Evolutionary conservation across 2,113 vertebrate genomes (phyloP).

Genomic region (Tragelaphus strepsiceros): DNA sequence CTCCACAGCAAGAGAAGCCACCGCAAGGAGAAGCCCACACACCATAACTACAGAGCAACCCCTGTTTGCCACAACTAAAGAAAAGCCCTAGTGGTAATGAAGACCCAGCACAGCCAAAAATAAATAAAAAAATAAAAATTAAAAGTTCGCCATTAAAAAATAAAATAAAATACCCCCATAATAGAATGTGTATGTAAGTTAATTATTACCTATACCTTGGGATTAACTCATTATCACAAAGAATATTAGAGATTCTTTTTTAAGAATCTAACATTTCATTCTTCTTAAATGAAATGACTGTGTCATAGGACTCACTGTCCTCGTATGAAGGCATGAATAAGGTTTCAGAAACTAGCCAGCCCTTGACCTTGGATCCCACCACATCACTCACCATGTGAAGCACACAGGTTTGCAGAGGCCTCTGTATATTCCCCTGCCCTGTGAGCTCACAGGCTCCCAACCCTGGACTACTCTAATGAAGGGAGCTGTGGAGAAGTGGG

Average conservation of each 20-base stretch:
- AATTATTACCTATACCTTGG: neutral
- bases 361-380: neutral
- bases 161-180: neutral
- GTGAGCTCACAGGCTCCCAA: neutral
- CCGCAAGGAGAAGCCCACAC: neutral
- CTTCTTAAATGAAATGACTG: neutral
- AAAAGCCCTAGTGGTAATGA: neutral
- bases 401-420: neutral
- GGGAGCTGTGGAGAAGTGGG: fast-evolving
- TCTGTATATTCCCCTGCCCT: neutral
- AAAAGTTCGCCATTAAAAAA: neutral
- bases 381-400: neutral
- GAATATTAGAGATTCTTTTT: neutral
- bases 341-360: neutral
- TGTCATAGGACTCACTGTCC: neutral
- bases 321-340: neutral
- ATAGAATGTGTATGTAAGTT: neutral
- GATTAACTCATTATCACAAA: neutral
- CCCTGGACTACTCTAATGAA: neutral
- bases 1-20: neutral
- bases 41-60: neutral
- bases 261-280: too few relatives aligned
- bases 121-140: neutral
- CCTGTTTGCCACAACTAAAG: neutral
- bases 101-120: neutral